These are phyloP conservation scores for Phaethon lepturus DNA, from an alignment of 2,113 vertebrate genomes.

Conservation along the genomic window DNA sequence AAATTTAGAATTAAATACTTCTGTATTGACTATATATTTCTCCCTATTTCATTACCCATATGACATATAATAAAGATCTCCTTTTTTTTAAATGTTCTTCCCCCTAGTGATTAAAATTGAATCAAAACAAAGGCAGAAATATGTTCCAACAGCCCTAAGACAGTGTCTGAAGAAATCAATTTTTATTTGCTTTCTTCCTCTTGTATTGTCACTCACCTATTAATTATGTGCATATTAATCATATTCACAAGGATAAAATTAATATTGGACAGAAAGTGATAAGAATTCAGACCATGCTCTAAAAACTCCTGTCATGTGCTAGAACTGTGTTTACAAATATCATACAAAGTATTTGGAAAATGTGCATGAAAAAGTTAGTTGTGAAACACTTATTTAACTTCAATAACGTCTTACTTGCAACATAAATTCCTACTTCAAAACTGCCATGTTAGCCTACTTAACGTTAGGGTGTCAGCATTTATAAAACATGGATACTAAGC, in stretches of 20 bases:
- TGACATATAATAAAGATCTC: background rate
- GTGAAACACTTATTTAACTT: conserved; percentile 14
- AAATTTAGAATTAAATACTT: background rate
- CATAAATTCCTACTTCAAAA: conserved; percentile 20
- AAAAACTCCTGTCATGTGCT: background rate
- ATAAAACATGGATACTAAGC: conserved; percentile 1
- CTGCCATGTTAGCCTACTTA: background rate
- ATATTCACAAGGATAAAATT: background rate
- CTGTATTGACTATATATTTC: background rate
- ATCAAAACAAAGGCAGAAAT: background rate
- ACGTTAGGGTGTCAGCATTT: background rate
- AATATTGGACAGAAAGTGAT: background rate
- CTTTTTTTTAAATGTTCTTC: background rate
- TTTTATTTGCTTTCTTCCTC: background rate
- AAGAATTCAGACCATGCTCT: background rate
- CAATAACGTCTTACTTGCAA: background rate
- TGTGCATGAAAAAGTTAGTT: background rate
- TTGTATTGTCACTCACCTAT: background rate
- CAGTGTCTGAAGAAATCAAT: background rate
- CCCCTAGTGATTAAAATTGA: background rate
- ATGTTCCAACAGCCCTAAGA: background rate
- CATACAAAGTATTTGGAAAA: background rate
- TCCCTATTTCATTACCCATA: background rate
- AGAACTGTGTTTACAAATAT: background rate
- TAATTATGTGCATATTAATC: background rate